Percentiles rank a stretch among this genome's conserved stretches.
Conservation (phyloP, 2,888 invertebrate species). For the Copidosoma aretas region DNA sequence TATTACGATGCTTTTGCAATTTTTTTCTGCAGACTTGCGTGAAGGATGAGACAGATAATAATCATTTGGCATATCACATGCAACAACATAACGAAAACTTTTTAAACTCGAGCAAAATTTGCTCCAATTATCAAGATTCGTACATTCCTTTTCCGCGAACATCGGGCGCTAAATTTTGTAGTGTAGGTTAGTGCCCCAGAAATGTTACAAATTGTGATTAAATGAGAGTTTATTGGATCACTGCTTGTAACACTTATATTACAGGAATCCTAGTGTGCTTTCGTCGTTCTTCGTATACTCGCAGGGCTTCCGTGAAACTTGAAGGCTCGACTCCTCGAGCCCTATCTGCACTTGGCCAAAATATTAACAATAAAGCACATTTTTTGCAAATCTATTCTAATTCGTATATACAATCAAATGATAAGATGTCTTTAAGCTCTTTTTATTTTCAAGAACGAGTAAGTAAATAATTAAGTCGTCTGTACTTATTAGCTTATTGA, state of each 20-base stretch:
- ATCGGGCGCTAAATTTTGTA: conserved; percentile 91
- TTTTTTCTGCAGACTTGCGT: conserved; percentile 51
- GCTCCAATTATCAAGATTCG: conserved; percentile 68
- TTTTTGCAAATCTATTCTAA: conserved; percentile 66
- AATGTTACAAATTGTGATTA: not conserved
- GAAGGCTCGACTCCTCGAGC: conserved; percentile 82
- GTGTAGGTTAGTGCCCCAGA: conserved; percentile 69
- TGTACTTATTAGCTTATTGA: not conserved
- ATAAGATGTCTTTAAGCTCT: conserved; percentile 70
- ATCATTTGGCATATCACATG: conserved; percentile 55
- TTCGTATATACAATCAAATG: conserved; percentile 54
- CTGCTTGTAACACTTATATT: too few relatives aligned
- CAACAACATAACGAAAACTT: conserved; percentile 57
- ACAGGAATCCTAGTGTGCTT: conserved; percentile 82
- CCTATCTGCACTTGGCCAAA: conserved; percentile 73
- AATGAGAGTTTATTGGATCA: too few relatives aligned
- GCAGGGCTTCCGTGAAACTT: conserved; percentile 73
- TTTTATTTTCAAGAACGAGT: conserved; percentile 84
- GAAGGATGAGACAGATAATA: conserved; percentile 58
- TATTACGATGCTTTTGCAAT: conserved; percentile 44
- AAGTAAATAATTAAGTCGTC: conserved; percentile 48
- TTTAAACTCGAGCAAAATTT: conserved; percentile 56
- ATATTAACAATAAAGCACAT: conserved; percentile 64
- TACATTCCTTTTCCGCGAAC: conserved; percentile 94
- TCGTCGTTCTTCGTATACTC: conserved; percentile 74